Evolutionary conservation across 2,797 vertebrate species (phyloP).

Genomic region (Fistularia tabacaria): DNA sequence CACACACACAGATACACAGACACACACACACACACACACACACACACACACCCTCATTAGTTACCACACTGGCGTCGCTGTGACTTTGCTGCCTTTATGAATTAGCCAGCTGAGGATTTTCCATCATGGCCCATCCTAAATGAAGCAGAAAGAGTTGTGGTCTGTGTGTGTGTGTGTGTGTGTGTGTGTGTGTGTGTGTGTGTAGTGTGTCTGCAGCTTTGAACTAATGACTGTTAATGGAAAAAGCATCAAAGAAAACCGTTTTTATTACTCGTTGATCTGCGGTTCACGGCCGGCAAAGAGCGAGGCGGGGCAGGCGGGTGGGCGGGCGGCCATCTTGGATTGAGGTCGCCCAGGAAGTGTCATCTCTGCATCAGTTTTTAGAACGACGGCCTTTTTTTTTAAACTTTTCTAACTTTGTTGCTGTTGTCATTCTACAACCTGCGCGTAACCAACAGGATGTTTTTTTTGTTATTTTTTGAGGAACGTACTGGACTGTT

Average conservation of each 20-base stretch:
- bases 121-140: constrained; percentile 44
- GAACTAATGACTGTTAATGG: constrained; percentile 73
- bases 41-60: constrained; percentile 26
- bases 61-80: constrained; percentile 29
- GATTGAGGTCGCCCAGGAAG: too few relatives aligned
- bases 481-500: too few relatives aligned
- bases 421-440: too few relatives aligned
- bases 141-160: constrained; percentile 48
- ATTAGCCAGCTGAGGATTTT: constrained; percentile 44
- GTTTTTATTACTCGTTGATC: constrained; percentile 1
- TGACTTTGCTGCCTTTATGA: constrained; percentile 32
- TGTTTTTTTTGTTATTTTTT: too few relatives aligned
- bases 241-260: constrained; percentile 62
- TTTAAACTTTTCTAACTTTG: too few relatives aligned
- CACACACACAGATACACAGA: background rate
- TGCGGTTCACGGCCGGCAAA: too few relatives aligned
- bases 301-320: too few relatives aligned
- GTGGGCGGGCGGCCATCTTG: too few relatives aligned
- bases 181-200: constrained; percentile 6
- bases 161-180: constrained; percentile 7
- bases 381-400: too few relatives aligned
- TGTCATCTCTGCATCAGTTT: too few relatives aligned
- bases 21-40: background rate
- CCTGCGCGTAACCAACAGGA: too few relatives aligned
- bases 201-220: constrained; percentile 37